Evolutionary conservation across 2,888 invertebrate species (phyloP).

Genomic region (Coleophora flavipennella): DNA sequence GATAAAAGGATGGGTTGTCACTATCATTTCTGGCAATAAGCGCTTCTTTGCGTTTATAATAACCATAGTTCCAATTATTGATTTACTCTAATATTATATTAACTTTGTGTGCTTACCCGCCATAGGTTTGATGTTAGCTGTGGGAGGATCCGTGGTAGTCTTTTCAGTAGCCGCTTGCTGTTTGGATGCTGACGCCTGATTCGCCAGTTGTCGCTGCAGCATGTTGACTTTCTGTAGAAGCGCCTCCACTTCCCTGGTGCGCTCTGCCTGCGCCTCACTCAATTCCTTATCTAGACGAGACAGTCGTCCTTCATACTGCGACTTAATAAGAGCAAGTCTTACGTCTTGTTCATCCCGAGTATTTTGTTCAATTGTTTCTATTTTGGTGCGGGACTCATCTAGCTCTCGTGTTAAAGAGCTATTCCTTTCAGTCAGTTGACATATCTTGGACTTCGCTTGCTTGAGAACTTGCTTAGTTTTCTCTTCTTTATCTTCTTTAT

Average conservation of each 20-base stretch:
- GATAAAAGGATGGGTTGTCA: too few species aligned
- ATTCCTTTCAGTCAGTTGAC: constrained; percentile 80
- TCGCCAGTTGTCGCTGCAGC: constrained; percentile 79
- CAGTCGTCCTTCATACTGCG: constrained; percentile 79
- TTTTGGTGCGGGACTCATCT: constrained; percentile 62
- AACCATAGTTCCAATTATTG: too few species aligned
- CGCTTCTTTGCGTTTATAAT: too few species aligned
- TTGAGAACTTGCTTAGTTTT: constrained; percentile 78
- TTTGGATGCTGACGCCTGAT: constrained; percentile 79
- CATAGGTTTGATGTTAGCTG: constrained; percentile 96
- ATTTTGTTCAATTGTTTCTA: constrained; percentile 63
- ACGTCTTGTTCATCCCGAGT: constrained; percentile 72
- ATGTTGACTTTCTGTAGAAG: constrained; percentile 79
- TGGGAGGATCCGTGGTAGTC: constrained; percentile 74
- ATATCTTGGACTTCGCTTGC: constrained; percentile 82
- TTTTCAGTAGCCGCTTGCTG: constrained; percentile 72
- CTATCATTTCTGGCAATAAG: too few species aligned
- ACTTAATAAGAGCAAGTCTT: constrained; percentile 74
- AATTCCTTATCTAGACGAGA: constrained; percentile 82
- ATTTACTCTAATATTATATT: too few species aligned
- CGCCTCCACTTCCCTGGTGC: constrained; percentile 77
- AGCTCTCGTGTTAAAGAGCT: constrained; percentile 74
- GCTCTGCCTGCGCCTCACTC: constrained; percentile 74
- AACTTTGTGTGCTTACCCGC: constrained; percentile 73
- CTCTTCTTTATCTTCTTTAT: constrained; percentile 75